A percentile compares a stretch with the other conserved stretches of the same genome.
phyloP scores from a whole-genome alignment of 1,140 invertebrate genomes.

The Leptestheria dahalacensis region DNA sequence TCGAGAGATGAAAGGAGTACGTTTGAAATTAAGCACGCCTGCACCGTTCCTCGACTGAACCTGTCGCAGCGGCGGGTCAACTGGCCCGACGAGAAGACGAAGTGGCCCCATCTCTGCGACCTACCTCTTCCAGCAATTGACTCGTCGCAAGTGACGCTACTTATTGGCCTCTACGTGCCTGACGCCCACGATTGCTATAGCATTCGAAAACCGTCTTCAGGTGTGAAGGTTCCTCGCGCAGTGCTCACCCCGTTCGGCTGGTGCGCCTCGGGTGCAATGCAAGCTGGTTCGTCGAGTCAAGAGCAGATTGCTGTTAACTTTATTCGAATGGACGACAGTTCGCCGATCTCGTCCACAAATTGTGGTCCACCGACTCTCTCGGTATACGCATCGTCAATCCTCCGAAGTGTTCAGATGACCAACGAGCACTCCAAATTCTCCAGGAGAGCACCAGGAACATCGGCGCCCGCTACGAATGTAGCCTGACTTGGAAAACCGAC shows the following conservation, averaged over 20 bases:
- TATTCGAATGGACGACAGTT: neutral
- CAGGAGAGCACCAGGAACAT: neutral
- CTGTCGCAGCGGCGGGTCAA: slow-evolving; percentile 2
- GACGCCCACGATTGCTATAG: too few relatives aligned
- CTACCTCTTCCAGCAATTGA: slow-evolving; percentile 5
- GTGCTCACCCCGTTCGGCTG: too few relatives aligned
- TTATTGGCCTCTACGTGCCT: slow-evolving; percentile 6
- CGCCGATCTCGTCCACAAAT: neutral
- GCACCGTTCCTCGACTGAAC: slow-evolving; percentile 4
- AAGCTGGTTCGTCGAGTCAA: neutral
- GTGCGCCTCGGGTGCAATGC: neutral
- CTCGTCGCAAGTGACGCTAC: neutral
- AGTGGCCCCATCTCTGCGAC: slow-evolving; percentile 2
- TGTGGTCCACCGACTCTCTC: neutral
- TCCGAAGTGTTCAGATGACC: neutral
- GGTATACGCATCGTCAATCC: neutral
- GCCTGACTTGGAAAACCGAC: slow-evolving; percentile 17
- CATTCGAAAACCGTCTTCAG: too few relatives aligned
- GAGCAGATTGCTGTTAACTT: neutral
- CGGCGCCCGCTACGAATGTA: slow-evolving; percentile 15
- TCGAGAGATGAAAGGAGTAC: neutral
- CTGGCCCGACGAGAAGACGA: slow-evolving; percentile 4
- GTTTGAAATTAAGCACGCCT: neutral
- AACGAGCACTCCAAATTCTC: neutral
- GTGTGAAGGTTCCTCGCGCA: neutral